Evolutionary conservation across 2,888 invertebrate species (phyloP).

Genomic region (Hetaerina titia): DNA sequence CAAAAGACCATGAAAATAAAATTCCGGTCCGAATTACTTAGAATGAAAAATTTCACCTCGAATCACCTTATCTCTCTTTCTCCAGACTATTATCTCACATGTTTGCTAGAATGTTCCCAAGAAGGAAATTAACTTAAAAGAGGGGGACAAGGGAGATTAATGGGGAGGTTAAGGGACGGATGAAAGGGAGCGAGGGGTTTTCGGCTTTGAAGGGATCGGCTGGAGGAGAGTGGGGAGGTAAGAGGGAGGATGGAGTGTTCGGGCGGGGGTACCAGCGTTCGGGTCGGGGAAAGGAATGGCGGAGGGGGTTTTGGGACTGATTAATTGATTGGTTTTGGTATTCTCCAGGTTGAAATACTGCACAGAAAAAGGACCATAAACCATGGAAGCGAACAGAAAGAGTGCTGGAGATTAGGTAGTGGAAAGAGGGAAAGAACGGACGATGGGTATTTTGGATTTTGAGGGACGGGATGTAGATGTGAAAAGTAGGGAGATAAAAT

Average conservation of each 20-base stretch:
- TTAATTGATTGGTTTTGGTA: constrained; percentile 56
- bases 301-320: constrained; percentile 8
- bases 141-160: constrained; percentile 26
- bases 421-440: background rate
- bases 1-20: background rate
- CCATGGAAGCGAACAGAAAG: background rate
- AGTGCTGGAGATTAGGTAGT: background rate
- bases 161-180: constrained; percentile 32
- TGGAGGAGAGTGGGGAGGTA: background rate
- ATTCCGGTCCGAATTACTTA: background rate
- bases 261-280: background rate
- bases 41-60: constrained; percentile 24
- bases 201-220: background rate
- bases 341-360: constrained; percentile 44
- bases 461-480: background rate
- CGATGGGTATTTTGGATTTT: no score
- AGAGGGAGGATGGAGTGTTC: background rate
- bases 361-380: constrained; percentile 40
- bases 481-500: background rate
- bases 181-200: background rate
- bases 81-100: constrained; percentile 13
- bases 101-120: constrained; percentile 43
- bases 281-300: background rate
- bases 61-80: constrained; percentile 1
- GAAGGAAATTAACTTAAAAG: constrained; percentile 50